Percentiles rank a stretch among this genome's conserved stretches.
Evolutionary conservation across 2,113 vertebrate genomes (phyloP).

Genomic region (Atrichornis clamosus): DNA sequence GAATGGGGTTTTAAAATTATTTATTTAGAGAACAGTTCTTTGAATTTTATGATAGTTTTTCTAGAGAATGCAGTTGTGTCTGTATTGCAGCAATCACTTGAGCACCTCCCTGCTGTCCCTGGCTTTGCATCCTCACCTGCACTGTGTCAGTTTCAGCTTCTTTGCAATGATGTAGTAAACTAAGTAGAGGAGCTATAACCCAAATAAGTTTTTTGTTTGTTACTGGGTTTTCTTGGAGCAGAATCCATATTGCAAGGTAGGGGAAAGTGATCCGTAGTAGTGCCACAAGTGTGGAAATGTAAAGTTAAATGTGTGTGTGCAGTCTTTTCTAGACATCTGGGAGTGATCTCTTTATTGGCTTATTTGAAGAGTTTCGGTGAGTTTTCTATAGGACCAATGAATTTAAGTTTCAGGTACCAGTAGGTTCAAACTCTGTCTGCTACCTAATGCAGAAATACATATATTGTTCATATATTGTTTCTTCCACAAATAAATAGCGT

Average conservation of each 20-base stretch:
- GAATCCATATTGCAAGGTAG: background rate
- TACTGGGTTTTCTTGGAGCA: background rate
- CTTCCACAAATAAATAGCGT: background rate
- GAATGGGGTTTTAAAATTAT: too few species aligned
- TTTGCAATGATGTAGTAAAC: background rate
- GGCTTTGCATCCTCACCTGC: background rate
- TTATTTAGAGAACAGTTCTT: background rate
- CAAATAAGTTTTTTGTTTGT: background rate
- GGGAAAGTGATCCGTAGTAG: background rate
- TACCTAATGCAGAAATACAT: background rate
- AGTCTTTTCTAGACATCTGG: background rate
- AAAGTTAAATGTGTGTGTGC: background rate
- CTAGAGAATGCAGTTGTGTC: background rate
- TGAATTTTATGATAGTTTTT: background rate
- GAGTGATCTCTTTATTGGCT: background rate
- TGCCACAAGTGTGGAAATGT: background rate
- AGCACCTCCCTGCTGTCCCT: background rate
- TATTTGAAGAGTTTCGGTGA: background rate
- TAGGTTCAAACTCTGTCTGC: background rate
- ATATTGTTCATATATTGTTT: background rate
- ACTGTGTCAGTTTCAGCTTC: background rate
- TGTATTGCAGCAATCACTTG: background rate
- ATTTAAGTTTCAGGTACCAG: background rate
- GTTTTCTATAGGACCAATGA: background rate
- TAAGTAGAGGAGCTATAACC: background rate